A percentile compares a stretch with the other conserved stretches of the same genome.
phyloP scores from a whole-genome alignment of 92 coral and sea anemone species.

The Phenganax marumi region DNA sequence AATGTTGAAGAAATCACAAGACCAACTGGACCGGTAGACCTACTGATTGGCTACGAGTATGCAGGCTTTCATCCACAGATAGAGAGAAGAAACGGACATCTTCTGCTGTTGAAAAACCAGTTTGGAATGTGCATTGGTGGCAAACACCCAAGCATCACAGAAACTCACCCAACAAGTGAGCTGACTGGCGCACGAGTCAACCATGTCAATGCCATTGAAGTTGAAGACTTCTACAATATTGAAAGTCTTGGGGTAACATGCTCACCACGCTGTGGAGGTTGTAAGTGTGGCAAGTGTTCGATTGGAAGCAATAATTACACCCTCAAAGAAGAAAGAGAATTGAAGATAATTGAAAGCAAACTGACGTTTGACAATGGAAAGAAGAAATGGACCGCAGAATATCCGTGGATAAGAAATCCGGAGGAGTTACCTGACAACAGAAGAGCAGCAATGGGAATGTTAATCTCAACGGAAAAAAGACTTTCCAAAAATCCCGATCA shows the following conservation, averaged over 20 bases:
- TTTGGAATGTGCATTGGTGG: conserved; percentile 51
- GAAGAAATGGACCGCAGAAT: conserved; percentile 54
- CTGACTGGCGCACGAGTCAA: conserved; percentile 3
- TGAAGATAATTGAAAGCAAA: conserved; percentile 48
- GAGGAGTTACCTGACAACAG: conserved; percentile 53
- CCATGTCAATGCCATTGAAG: conserved; percentile 2
- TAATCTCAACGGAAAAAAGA: conserved; percentile 51
- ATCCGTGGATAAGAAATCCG: conserved; percentile 64
- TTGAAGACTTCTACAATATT: conserved; percentile 61
- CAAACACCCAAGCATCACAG: conserved; percentile 37
- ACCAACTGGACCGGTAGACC: conserved; percentile 44
- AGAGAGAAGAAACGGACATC: conserved; percentile 42
- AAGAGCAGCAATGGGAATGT: conserved; percentile 47
- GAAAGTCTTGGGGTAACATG: conserved; percentile 61
- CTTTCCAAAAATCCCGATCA: conserved; percentile 29
- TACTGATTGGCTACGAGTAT: conserved; percentile 42
- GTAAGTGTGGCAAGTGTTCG: conserved; percentile 60
- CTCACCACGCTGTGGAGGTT: conserved; percentile 57
- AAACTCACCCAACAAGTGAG: conserved; percentile 22
- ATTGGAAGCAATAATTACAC: conserved; percentile 49
- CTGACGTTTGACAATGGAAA: conserved; percentile 46
- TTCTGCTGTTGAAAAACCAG: conserved; percentile 17
- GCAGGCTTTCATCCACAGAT: conserved; percentile 61
- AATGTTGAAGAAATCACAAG: conserved; percentile 9
- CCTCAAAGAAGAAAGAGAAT: conserved; percentile 52